Evolutionary conservation across 2,888 invertebrate genomes (phyloP).

Genomic region (Lysandra bellargus): DNA sequence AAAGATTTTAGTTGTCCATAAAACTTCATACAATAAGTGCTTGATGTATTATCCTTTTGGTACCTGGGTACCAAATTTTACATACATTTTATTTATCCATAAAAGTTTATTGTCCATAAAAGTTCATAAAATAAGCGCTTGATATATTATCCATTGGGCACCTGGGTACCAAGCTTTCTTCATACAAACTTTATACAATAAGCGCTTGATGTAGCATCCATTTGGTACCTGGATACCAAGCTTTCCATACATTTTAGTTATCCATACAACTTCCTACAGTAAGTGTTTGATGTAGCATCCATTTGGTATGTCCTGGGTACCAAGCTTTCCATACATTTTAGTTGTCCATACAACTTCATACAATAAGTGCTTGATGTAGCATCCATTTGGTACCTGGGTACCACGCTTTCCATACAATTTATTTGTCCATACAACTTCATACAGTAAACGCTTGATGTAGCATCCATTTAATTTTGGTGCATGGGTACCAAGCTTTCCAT

Average conservation of each 20-base stretch:
- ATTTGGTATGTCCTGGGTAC: neutral
- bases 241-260: neutral
- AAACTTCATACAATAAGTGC: slow-evolving; percentile 39
- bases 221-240: neutral
- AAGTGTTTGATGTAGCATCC: no score
- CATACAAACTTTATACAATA: slow-evolving; percentile 37
- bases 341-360: neutral
- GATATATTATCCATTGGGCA: neutral
- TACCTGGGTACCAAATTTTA: neutral
- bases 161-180: slow-evolving; percentile 42
- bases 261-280: no score
- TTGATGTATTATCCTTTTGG: neutral
- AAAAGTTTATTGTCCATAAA: slow-evolving; percentile 33
- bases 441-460: no score
- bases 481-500: neutral
- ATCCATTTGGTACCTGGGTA: no score
- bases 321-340: neutral
- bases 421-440: no score
- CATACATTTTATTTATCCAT: neutral
- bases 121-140: slow-evolving; percentile 39
- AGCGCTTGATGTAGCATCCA: slow-evolving; percentile 3
- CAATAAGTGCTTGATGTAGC: no score
- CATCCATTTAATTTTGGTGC: neutral
- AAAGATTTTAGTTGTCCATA: slow-evolving; percentile 30
- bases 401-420: no score